Conservation (phyloP, 2,797 vertebrate genomes). For the Dipus sagitta region DNA sequence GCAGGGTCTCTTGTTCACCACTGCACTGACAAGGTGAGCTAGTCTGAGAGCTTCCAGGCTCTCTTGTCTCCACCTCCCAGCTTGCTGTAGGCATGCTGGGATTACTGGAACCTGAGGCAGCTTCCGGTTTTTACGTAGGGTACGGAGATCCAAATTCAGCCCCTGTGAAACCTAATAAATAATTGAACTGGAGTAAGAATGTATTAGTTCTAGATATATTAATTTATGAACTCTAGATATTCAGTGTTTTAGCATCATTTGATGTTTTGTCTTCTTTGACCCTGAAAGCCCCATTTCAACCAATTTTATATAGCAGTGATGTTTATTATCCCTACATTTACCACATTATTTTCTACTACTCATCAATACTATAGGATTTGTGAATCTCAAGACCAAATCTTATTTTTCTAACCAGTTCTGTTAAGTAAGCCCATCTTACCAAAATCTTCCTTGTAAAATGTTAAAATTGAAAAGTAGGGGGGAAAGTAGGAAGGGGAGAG, state of each 20-base stretch:
- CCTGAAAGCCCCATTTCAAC: background rate
- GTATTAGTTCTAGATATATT: background rate
- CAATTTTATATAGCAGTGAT: background rate
- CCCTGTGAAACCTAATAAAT: background rate
- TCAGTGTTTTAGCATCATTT: background rate
- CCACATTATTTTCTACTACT: background rate
- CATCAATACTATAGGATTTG: background rate
- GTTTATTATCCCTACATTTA: background rate
- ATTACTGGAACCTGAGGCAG: background rate
- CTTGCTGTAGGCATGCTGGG: too few relatives aligned
- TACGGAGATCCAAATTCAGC: background rate
- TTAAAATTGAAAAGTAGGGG: background rate
- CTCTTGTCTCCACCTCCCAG: too few relatives aligned
- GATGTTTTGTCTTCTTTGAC: background rate
- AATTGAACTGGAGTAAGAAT: background rate
- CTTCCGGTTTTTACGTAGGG: background rate
- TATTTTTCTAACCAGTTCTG: background rate
- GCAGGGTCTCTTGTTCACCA: too few relatives aligned
- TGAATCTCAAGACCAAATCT: background rate
- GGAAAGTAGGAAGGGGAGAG: too few relatives aligned
- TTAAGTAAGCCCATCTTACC: background rate
- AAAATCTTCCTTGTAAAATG: background rate
- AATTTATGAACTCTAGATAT: background rate
- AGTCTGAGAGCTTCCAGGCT: too few relatives aligned
- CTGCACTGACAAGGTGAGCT: too few relatives aligned